Evolutionary conservation across 1,140 invertebrate genomes (phyloP).

Genomic region (Drepana arcuata): DNA sequence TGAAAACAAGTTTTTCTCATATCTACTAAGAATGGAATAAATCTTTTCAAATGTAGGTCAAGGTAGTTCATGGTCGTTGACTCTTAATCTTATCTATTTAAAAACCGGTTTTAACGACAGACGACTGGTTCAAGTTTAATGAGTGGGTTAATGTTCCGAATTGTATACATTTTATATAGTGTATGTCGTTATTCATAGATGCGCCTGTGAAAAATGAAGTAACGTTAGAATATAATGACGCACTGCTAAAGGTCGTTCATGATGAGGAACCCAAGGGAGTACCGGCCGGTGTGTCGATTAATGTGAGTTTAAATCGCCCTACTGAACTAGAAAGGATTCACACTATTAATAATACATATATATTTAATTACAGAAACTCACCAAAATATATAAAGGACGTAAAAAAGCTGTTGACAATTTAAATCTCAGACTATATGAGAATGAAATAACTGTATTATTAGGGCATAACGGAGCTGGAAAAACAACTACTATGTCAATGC

Average conservation of each 20-base stretch:
- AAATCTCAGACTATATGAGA: constrained; percentile 80
- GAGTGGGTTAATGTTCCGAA: no score
- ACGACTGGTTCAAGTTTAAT: no score
- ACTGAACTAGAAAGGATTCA: no score
- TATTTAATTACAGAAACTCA: constrained; percentile 54
- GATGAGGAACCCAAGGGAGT: constrained; percentile 61
- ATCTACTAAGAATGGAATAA: no score
- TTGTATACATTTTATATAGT: no score
- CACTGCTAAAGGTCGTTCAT: constrained; percentile 55
- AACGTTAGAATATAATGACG: constrained; percentile 50
- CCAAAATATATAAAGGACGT: constrained; percentile 66
- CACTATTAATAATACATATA: no score
- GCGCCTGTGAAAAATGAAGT: constrained; percentile 27
- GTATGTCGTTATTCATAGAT: constrained; percentile 21
- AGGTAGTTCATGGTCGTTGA: no score
- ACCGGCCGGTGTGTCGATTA: constrained; percentile 50
- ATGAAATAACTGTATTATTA: constrained; percentile 81
- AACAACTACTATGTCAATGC: constrained; percentile 86
- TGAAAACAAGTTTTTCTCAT: no score
- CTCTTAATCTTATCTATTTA: no score
- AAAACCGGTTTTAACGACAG: no score
- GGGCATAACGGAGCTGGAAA: constrained; percentile 84
- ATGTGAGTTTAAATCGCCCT: constrained; percentile 25
- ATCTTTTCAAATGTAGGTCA: no score
- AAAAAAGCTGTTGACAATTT: constrained; percentile 79